phyloP scores from a whole-genome alignment of 2,113 vertebrate genomes.

The Plectropomus leopardus region DNA sequence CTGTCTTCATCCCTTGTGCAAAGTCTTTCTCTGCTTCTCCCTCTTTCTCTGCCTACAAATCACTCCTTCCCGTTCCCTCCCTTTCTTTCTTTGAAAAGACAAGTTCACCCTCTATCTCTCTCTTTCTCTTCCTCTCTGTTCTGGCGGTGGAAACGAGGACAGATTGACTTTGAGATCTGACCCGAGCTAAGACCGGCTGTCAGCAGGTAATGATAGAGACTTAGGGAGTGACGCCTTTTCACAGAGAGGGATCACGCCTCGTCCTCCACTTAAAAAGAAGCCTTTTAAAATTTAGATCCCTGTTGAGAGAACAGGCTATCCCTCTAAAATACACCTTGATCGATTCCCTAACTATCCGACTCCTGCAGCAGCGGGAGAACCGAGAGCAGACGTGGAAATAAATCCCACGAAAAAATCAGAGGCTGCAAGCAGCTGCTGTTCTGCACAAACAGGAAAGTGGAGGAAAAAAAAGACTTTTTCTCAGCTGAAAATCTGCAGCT shows the following conservation, averaged over 20 bases:
- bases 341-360: constrained; percentile 53
- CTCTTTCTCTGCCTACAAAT: constrained; percentile 39
- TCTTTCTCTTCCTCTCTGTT: constrained; percentile 76
- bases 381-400: constrained; percentile 32
- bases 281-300: constrained; percentile 76
- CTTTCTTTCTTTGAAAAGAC: constrained; percentile 64
- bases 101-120: constrained; percentile 82
- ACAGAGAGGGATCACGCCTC: constrained; percentile 66
- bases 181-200: constrained; percentile 68
- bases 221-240: constrained; percentile 68
- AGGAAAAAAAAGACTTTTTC: not conserved
- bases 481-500: not conserved
- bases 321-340: constrained; percentile 69
- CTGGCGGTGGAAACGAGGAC: constrained; percentile 63
- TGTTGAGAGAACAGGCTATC: constrained; percentile 59
- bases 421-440: constrained; percentile 7
- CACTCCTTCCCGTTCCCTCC: constrained; percentile 7
- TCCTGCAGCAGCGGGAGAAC: constrained; percentile 43
- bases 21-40: constrained; percentile 5
- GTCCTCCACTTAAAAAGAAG: constrained; percentile 71
- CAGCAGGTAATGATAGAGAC: constrained; percentile 76
- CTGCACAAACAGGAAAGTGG: not conserved
- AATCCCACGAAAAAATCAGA: constrained; percentile 38
- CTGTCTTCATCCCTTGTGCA: constrained; percentile 1
- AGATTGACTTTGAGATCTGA: constrained; percentile 74